Base-by-base conservation (phyloP, 2,888 invertebrate genomes). In the Uropetala carovei region DNA sequence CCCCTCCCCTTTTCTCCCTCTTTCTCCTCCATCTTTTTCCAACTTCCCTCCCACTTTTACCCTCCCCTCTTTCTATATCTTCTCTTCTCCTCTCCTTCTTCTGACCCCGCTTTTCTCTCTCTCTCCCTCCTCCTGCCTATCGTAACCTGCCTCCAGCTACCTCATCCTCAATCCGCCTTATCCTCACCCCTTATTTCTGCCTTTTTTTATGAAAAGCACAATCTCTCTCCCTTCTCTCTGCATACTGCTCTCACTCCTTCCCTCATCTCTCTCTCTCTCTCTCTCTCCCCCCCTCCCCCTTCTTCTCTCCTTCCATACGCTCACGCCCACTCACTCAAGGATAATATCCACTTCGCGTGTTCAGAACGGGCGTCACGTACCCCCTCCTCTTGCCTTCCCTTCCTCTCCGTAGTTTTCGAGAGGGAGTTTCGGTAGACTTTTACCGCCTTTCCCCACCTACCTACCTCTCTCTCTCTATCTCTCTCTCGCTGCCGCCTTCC, bases 321-420 rank as follows among this genome's bases (percentile, higher is more conserved):
- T 56, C 56, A 57, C 57, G 56, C 57, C 56, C 83, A 10, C 43
- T 57, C 57, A 9, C 57, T 56, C 64, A 27, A 27, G 18, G 83
- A 56, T 83, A 83, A 83, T 83, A 56, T 56, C 83, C 83, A 83
- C 27, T 83, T 83, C 83, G 83, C 83, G 83, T 83, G 83, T 83
- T 57, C 57, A 18, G 56, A 27, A 43, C 83, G 57, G n/a, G 13
- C 18, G 43, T 82, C 13, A 82, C 82, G 14, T 11, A 8, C 81
- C 30, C 13, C 82, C 11, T 9, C 82, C 82, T 83, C 57, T 56
- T 75, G n/a, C n/a, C 56, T 56, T 82, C 16, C 82, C 22, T 75
- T 57, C n/a, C 83, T 8, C 18, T 0, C 18, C 56, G 56, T 18
- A 18, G 8, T 13, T 83, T 10, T 18, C 30, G 30, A 68, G 68